These are phyloP conservation scores for Platygyra sinensis DNA, from an alignment of 64 coral and sea anemone genomes.

Conservation along the genomic window DNA sequence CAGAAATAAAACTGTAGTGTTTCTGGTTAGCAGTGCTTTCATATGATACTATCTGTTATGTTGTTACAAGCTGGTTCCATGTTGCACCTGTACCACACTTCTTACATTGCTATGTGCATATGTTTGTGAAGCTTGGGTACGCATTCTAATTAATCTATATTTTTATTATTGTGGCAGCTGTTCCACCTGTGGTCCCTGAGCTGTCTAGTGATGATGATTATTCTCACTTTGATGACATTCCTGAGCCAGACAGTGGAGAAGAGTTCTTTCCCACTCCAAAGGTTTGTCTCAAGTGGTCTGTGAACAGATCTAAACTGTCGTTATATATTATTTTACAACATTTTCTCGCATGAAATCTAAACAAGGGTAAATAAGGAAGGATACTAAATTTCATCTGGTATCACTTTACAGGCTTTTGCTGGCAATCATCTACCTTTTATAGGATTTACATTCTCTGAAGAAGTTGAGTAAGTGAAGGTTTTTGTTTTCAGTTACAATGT, in stretches of 20 bases:
- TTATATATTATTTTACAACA: too few relatives aligned
- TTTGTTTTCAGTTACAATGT: too few relatives aligned
- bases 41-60: too few relatives aligned
- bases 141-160: not conserved
- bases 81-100: too few relatives aligned
- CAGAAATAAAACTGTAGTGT: too few relatives aligned
- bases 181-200: constrained; percentile 94
- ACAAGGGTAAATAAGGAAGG: not conserved
- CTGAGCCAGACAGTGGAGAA: constrained; percentile 94
- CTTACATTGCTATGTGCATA: too few relatives aligned
- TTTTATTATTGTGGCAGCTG: constrained; percentile 43
- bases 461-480: constrained; percentile 64
- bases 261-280: constrained; percentile 95
- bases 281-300: constrained; percentile 26
- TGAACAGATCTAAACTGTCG: too few relatives aligned
- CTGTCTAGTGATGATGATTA: constrained; percentile 83
- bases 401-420: constrained; percentile 79
- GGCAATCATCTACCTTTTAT: constrained; percentile 96
- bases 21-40: too few relatives aligned
- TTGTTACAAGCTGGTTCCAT: too few relatives aligned
- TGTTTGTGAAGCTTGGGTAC: too few relatives aligned
- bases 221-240: constrained; percentile 96
- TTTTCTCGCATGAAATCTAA: too few relatives aligned
- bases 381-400: not conserved
- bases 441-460: constrained; percentile 92